Conservation (phyloP, 2,888 invertebrate genomes). For the Neoaliturus tenellus region DNA sequence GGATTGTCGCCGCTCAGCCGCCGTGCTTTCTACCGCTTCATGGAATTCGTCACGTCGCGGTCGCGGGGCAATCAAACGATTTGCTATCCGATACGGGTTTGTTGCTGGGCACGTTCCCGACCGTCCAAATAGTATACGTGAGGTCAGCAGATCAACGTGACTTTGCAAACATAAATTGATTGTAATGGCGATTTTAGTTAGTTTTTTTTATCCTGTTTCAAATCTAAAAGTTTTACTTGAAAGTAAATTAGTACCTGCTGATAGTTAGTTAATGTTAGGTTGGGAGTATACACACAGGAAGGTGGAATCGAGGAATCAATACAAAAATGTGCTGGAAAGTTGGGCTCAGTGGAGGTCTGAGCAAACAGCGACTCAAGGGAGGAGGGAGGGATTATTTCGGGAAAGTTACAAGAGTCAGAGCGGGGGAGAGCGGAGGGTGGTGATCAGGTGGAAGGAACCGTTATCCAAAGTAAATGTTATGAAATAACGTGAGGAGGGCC, state of each 20-base stretch:
- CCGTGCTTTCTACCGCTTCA: not conserved
- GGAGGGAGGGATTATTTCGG: not conserved
- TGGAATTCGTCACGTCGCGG: not conserved
- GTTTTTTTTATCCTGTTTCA: too few species aligned
- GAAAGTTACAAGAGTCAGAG: not conserved
- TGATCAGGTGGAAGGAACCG: conserved; percentile 9
- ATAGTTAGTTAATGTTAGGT: too few species aligned
- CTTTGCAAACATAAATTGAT: too few species aligned
- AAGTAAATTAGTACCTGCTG: too few species aligned
- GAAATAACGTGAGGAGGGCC: not conserved
- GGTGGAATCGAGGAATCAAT: too few species aligned
- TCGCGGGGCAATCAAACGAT: not conserved
- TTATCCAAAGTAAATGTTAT: conserved; percentile 29
- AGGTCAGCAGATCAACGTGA: too few species aligned
- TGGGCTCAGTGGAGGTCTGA: not conserved
- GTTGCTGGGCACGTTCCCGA: too few species aligned
- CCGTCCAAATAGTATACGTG: too few species aligned
- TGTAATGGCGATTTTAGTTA: too few species aligned
- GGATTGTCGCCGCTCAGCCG: not conserved
- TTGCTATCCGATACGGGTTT: not conserved
- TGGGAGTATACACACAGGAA: too few species aligned
- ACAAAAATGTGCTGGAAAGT: too few species aligned
- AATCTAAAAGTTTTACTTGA: too few species aligned
- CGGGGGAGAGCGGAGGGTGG: not conserved
- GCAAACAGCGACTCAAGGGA: not conserved